Evolutionary conservation across 1,140 invertebrate genomes (phyloP), one percentile per base, ranked within the genome.

Genomic region (Anthonomus grandis): DNA sequence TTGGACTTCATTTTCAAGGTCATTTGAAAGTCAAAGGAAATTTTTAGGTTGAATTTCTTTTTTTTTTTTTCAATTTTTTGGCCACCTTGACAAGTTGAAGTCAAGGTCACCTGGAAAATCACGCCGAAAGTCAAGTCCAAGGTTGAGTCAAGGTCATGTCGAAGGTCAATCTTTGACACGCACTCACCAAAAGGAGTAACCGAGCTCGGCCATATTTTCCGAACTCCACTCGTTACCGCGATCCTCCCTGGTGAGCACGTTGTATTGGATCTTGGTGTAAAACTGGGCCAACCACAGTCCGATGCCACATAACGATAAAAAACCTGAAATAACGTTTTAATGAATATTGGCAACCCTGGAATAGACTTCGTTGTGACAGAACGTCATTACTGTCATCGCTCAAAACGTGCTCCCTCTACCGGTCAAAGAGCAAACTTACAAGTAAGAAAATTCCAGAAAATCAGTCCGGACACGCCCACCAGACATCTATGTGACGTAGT

Each of bases 161-260:
- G n/a, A n/a, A n/a, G n/a, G n/a, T n/a, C n/a, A n/a, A n/a, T n/a
- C n/a, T n/a, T n/a, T n/a, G n/a, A n/a, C 6, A 71, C 60, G 75
- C 74, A n/a, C n/a, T n/a, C n/a, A 86, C 84, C 86, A 91, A 75
- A 88, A 91, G n/a, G 88, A 90, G 69, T 83, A 86, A 57, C 86
- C 86, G 15, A 89, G 74, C 57, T 81, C 78, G 2, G 86, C 84
- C 53, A 81, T 80, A 47, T 81, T 83, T 60, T 84, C 78, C 8
- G 86, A 86, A 12, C 78, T 83, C 88, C 90, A 93, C 54, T 81
- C 81, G 59, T 86, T 83, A 13, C 83, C 78, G 31, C 82, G 77
- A 62, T 91, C 86, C 64, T 90, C 86, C 55, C 83, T 78, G 6
- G 83, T 82, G 73, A 94, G 77, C 4, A 92, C 86, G 70, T 91